Conservation (phyloP, 2,888 invertebrate genomes). For the Folsomia candida region DNA sequence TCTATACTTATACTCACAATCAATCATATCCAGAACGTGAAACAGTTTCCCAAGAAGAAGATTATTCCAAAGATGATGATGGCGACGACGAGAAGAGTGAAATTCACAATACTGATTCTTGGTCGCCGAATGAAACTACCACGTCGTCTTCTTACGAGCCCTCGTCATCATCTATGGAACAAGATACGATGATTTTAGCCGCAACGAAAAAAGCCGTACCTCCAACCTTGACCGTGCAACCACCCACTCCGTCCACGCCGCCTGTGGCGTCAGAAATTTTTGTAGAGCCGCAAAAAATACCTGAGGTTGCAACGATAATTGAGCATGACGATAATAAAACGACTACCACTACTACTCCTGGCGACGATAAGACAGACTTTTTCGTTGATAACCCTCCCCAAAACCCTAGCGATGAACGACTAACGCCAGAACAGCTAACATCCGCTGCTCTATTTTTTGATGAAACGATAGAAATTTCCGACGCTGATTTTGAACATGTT, state of each 20-base stretch:
- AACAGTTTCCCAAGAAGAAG: too few species aligned
- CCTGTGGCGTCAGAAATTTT: constrained; percentile 18
- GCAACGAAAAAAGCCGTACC: too few species aligned
- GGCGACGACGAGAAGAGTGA: too few species aligned
- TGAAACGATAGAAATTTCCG: constrained; percentile 36
- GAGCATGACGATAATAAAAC: constrained; percentile 18
- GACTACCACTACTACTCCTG: neutral
- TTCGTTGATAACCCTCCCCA: constrained; percentile 4
- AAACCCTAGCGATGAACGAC: neutral
- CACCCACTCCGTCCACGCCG: constrained; percentile 21
- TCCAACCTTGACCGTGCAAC: constrained; percentile 19
- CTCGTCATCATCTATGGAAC: too few species aligned
- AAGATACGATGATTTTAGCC: too few species aligned
- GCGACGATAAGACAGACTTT: too few species aligned
- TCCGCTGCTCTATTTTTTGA: constrained; percentile 30
- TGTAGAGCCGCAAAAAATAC: neutral
- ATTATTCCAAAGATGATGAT: too few species aligned
- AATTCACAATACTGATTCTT: too few species aligned
- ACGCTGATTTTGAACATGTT: constrained; percentile 25
- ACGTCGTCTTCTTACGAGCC: too few species aligned
- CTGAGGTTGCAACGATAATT: neutral
- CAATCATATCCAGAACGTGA: too few species aligned
- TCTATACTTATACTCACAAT: too few species aligned
- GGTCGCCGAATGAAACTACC: too few species aligned
- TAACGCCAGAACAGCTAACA: neutral